Percentiles rank a stretch among this genome's conserved stretches.
Evolutionary conservation across 2,888 invertebrate species (phyloP).

Genomic region (Diploptera punctata): DNA sequence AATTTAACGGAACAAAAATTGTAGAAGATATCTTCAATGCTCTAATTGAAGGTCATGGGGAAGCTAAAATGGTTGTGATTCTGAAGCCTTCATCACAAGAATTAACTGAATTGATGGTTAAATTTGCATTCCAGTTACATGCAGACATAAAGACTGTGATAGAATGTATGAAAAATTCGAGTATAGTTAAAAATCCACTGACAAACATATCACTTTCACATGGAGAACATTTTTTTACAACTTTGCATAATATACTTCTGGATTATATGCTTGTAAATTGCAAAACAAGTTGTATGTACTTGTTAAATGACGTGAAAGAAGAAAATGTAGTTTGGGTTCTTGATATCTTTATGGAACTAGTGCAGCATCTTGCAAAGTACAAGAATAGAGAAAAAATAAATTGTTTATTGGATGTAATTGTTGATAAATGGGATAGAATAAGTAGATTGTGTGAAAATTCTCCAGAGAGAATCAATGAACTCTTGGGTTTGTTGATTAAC

Average conservation of each 20-base stretch:
- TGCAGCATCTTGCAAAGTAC: conserved; percentile 24
- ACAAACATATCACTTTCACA: conserved; percentile 25
- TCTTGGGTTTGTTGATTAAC: conserved; percentile 23
- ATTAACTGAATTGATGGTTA: conserved; percentile 34
- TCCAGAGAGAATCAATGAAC: not conserved
- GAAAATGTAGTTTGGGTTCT: not conserved
- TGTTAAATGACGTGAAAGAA: conserved; percentile 9
- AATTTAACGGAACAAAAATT: not conserved
- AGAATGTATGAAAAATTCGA: conserved; percentile 22
- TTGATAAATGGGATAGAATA: conserved; percentile 18
- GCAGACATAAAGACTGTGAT: conserved; percentile 26
- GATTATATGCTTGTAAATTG: conserved; percentile 27
- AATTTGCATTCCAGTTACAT: conserved; percentile 26
- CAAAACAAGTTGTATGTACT: conserved; percentile 2
- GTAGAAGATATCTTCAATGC: conserved; percentile 26
- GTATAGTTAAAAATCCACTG: conserved; percentile 9
- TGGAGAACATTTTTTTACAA: conserved; percentile 39
- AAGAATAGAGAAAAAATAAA: conserved; percentile 9
- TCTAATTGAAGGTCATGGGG: conserved; percentile 16
- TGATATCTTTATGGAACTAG: not conserved
- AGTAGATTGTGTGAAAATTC: not conserved
- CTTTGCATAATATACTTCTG: conserved; percentile 33
- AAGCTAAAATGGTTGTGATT: not conserved
- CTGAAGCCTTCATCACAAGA: conserved; percentile 25
- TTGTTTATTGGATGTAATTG: not conserved